phyloP scores from a whole-genome alignment of 2,797 vertebrate species.

The Pseudomugil tenellus region DNA sequence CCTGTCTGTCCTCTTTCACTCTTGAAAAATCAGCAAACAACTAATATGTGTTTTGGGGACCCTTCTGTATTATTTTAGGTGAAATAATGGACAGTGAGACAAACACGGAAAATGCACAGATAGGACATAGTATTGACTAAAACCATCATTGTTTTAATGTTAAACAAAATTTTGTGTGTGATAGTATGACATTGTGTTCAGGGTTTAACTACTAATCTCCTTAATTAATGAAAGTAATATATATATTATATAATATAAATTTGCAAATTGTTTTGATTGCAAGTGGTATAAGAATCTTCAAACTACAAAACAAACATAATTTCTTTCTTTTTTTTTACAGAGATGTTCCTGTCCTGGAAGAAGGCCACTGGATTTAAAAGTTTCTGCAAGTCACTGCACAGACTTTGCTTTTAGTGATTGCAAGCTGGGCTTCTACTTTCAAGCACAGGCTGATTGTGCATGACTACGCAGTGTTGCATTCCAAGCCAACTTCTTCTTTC shows the following conservation, averaged over 20 bases:
- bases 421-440: slow-evolving; percentile 55
- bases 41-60: not conserved
- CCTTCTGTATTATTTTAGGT: slow-evolving; percentile 1
- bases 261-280: slow-evolving; percentile 9
- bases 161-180: not conserved
- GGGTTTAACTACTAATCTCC: not conserved
- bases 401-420: slow-evolving; percentile 60
- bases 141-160: not conserved
- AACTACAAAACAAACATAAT: slow-evolving; percentile 4
- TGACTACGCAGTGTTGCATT: slow-evolving; percentile 51
- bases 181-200: not conserved
- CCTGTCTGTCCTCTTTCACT: not conserved
- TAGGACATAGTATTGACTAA: not conserved
- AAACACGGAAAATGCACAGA: not conserved
- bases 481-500: slow-evolving; percentile 59
- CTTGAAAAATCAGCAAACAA: not conserved
- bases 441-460: slow-evolving; percentile 61
- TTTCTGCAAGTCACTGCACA: slow-evolving; percentile 42
- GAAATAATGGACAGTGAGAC: not conserved
- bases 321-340: slow-evolving; percentile 63
- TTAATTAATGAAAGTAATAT: not conserved
- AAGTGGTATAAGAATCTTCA: not conserved
- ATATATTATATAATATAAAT: too few species aligned
- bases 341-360: slow-evolving; percentile 65
- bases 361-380: slow-evolving; percentile 73